A percentile compares a stretch with the other conserved stretches of the same genome.
These are phyloP conservation scores for Mus caroli DNA, from an alignment of 2,797 vertebrate genomes.

Conservation along the genomic window DNA sequence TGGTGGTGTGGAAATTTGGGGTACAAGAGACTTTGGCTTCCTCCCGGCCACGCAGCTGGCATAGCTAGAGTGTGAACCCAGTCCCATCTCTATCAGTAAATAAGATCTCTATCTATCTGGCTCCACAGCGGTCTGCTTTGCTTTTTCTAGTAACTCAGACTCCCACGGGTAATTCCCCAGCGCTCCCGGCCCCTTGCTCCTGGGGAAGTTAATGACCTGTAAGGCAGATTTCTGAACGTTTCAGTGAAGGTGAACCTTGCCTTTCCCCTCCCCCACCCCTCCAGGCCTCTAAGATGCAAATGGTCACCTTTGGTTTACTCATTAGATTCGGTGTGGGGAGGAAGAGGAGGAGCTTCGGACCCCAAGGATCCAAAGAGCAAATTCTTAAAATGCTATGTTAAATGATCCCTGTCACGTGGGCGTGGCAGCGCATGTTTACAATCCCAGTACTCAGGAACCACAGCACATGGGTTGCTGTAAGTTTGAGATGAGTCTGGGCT, in stretches of 20 bases:
- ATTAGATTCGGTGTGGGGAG: slow-evolving; percentile 36
- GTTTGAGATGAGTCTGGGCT: not conserved
- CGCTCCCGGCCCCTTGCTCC: not conserved
- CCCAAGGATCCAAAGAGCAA: not conserved
- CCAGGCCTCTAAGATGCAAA: slow-evolving; percentile 3
- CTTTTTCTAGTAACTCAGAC: not conserved
- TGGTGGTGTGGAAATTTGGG: not conserved
- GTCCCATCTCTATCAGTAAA: no score
- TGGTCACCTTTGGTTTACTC: slow-evolving; percentile 37
- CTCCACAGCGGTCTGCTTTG: not conserved
- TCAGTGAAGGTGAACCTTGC: slow-evolving; percentile 44
- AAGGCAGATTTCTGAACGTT: slow-evolving; percentile 66
- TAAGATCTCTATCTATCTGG: not conserved
- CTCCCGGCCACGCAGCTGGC: not conserved
- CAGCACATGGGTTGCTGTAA: not conserved
- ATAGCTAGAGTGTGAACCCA: not conserved
- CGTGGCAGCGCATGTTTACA: no score
- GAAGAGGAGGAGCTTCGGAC: not conserved
- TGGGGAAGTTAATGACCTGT: slow-evolving; percentile 79
- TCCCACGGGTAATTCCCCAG: not conserved
- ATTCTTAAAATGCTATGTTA: not conserved
- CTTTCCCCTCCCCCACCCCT: no score
- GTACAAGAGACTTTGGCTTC: not conserved
- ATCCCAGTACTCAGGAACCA: not conserved
- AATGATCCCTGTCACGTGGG: not conserved